Conservation (phyloP, 2,888 invertebrate genomes). For the Tetrapedia diversipes region DNA sequence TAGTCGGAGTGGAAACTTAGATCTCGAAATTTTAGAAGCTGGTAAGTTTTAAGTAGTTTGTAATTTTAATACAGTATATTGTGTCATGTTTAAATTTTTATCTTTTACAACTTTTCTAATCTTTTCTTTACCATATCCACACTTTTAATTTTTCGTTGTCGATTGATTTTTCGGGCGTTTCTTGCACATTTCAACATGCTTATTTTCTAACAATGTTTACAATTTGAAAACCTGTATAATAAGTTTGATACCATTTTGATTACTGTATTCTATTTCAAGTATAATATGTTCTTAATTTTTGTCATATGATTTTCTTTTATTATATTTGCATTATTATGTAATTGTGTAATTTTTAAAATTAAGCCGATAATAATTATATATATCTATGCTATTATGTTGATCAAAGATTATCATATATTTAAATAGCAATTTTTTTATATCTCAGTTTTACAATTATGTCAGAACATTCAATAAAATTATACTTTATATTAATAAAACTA, state of each 20-base stretch:
- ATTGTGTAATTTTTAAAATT: not conserved
- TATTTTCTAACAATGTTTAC: not conserved
- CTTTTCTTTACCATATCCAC: not conserved
- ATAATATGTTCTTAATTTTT: not conserved
- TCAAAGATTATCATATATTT: not conserved
- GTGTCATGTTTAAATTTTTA: constrained; percentile 13
- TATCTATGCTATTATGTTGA: not conserved
- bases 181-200: constrained; percentile 24
- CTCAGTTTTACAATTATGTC: not conserved
- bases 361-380: not conserved
- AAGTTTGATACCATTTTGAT: not conserved
- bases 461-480: not conserved
- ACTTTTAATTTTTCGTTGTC: constrained; percentile 9
- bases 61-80: constrained; percentile 6
- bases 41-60: constrained; percentile 70
- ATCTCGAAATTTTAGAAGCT: constrained; percentile 80
- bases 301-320: not conserved
- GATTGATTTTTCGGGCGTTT: constrained; percentile 59
- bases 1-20: constrained; percentile 80
- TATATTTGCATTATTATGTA: not conserved
- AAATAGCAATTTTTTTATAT: not conserved
- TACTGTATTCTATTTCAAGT: not conserved
- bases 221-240: constrained; percentile 1
- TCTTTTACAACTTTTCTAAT: not conserved
- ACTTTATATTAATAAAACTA: not conserved